phyloP scores from a whole-genome alignment of 2,113 vertebrate genomes.

The Bostrychus sinensis region DNA sequence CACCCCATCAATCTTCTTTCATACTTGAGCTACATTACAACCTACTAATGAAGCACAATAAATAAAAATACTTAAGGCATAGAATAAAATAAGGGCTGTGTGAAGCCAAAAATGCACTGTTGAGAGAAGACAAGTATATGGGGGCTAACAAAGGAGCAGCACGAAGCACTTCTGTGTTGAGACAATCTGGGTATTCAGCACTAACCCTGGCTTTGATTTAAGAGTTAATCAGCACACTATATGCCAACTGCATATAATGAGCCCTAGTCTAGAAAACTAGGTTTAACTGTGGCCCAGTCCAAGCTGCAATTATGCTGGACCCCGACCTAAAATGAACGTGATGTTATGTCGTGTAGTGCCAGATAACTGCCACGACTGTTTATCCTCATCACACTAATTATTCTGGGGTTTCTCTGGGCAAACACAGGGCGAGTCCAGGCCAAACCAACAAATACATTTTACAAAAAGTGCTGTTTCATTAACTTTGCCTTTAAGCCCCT shows the following conservation, averaged over 20 bases:
- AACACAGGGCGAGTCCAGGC: conserved; percentile 16
- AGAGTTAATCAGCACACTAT: conserved; percentile 54
- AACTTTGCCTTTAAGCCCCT: conserved; percentile 10
- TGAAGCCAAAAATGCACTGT: conserved; percentile 35
- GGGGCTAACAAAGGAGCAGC: conserved; percentile 42
- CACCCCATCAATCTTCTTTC: too few relatives aligned
- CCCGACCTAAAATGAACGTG: conserved; percentile 54
- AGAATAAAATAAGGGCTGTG: conserved; percentile 12
- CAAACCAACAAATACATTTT: conserved; percentile 16
- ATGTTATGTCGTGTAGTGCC: conserved; percentile 58
- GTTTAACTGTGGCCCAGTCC: conserved; percentile 31
- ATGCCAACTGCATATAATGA: conserved; percentile 60
- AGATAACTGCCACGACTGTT: conserved; percentile 65
- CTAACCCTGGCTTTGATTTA: conserved; percentile 54
- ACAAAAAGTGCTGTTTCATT: conserved; percentile 38
- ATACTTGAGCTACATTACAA: too few relatives aligned
- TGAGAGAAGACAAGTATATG: conserved; percentile 9
- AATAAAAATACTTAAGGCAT: conserved; percentile 34
- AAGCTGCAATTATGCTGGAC: conserved; percentile 58
- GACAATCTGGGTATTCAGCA: conserved; percentile 60
- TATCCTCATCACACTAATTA: conserved; percentile 70
- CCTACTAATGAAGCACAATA: conserved; percentile 26
- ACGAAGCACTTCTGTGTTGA: conserved; percentile 35
- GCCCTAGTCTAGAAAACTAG: conserved; percentile 27
- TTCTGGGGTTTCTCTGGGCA: conserved; percentile 37